Conservation (phyloP, 2,888 invertebrate species). For the Patella caerulea region DNA sequence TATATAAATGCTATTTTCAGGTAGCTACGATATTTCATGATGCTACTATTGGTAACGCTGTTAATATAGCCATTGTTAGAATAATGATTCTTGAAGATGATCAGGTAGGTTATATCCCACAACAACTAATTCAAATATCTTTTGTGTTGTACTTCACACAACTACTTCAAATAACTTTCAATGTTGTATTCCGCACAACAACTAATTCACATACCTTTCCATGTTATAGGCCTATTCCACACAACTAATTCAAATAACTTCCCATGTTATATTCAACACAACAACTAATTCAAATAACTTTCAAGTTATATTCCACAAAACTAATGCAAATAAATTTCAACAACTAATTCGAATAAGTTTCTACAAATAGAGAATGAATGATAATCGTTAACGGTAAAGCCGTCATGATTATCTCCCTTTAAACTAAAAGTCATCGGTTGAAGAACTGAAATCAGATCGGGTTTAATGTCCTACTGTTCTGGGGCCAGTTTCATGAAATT, state of each 20-base stretch:
- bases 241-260: background rate
- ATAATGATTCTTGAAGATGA: constrained; percentile 83
- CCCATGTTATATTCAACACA: constrained; percentile 14
- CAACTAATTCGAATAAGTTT: too few species aligned
- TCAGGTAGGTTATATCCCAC: constrained; percentile 62
- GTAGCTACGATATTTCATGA: constrained; percentile 68
- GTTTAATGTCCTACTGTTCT: too few species aligned
- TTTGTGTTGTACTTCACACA: background rate
- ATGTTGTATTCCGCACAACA: too few species aligned
- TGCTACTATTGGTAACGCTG: constrained; percentile 90
- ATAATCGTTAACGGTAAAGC: too few species aligned
- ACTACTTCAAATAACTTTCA: constrained; percentile 3
- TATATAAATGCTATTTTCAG: constrained; percentile 41
- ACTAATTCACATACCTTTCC: background rate
- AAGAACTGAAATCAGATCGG: too few species aligned
- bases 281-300: background rate
- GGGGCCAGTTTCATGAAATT: too few species aligned
- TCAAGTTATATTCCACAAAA: background rate
- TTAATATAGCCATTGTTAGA: constrained; percentile 90
- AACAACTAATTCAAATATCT: background rate
- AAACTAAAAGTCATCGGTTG: too few species aligned
- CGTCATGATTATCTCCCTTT: too few species aligned
- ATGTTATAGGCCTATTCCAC: too few species aligned
- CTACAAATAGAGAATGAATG: background rate
- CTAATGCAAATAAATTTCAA: too few species aligned